Percentiles rank a stretch among this genome's conserved stretches.
These are phyloP conservation scores for Macroteleia sp. DNA, from an alignment of 2,888 invertebrate genomes.

Conservation along the genomic window DNA sequence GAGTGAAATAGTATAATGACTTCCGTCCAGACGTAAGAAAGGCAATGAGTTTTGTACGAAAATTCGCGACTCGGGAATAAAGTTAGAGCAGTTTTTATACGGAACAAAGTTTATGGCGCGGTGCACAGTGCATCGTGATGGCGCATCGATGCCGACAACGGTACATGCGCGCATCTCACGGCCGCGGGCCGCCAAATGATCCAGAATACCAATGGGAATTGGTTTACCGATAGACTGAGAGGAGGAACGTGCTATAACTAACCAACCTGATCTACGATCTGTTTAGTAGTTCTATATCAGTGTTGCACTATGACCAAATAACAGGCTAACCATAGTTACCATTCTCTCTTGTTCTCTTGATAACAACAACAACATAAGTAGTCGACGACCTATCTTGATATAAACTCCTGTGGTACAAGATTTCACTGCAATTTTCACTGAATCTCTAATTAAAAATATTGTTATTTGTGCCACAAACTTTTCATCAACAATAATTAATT, in stretches of 20 bases:
- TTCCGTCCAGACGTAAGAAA: constrained; percentile 35
- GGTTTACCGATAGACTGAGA: constrained; percentile 70
- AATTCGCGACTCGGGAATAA: constrained; percentile 58
- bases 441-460: not conserved
- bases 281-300: constrained; percentile 84
- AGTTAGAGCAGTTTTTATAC: constrained; percentile 42
- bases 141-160: constrained; percentile 66
- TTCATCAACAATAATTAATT: no score
- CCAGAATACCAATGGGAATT: constrained; percentile 84
- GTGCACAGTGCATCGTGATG: constrained; percentile 70
- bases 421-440: not conserved
- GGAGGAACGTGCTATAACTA: constrained; percentile 78
- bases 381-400: no score
- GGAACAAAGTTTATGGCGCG: constrained; percentile 37
- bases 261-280: constrained; percentile 83
- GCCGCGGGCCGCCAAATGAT: constrained; percentile 83
- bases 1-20: constrained; percentile 36
- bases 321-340: constrained; percentile 47
- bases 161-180: constrained; percentile 76
- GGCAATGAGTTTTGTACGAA: constrained; percentile 48
- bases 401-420: not conserved
- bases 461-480: no score
- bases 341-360: no score
- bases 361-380: no score
- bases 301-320: constrained; percentile 70